Conservation (phyloP, 2,113 vertebrate genomes). For the Hydrolagus affinis region DNA sequence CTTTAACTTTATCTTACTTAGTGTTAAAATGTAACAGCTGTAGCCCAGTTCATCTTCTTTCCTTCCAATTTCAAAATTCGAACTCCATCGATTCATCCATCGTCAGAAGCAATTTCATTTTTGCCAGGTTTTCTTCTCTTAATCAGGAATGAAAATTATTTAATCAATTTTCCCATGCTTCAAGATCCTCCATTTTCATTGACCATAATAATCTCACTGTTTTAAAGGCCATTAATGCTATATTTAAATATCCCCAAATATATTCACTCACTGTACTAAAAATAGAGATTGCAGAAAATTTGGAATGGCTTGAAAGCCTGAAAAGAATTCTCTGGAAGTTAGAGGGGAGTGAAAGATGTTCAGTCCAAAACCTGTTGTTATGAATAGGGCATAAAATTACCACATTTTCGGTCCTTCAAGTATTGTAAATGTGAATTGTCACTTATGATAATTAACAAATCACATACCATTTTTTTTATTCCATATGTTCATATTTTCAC, state of each 20-base stretch:
- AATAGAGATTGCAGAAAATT: background rate
- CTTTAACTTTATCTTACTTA: background rate
- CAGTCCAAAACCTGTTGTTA: too few species aligned
- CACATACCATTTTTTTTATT: too few species aligned
- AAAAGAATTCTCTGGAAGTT: too few species aligned
- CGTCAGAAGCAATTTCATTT: background rate
- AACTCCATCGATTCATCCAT: background rate
- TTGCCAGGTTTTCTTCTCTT: background rate
- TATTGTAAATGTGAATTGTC: too few species aligned
- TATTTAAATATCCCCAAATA: background rate
- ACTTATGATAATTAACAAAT: too few species aligned
- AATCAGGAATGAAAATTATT: slow-evolving; percentile 10
- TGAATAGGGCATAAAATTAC: too few species aligned
- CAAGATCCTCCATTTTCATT: background rate
- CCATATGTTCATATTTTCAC: too few species aligned
- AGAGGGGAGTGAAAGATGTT: too few species aligned
- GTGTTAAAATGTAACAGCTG: background rate
- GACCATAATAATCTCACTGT: background rate
- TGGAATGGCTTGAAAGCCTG: background rate
- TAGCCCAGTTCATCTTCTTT: too few species aligned
- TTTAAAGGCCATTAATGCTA: background rate
- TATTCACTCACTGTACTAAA: background rate
- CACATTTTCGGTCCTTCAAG: too few species aligned
- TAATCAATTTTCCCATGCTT: background rate
- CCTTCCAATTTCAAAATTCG: background rate